Evolutionary conservation across 2,113 vertebrate species (phyloP), one percentile per base, ranked within the genome.

Genomic region (Murina feae): DNA sequence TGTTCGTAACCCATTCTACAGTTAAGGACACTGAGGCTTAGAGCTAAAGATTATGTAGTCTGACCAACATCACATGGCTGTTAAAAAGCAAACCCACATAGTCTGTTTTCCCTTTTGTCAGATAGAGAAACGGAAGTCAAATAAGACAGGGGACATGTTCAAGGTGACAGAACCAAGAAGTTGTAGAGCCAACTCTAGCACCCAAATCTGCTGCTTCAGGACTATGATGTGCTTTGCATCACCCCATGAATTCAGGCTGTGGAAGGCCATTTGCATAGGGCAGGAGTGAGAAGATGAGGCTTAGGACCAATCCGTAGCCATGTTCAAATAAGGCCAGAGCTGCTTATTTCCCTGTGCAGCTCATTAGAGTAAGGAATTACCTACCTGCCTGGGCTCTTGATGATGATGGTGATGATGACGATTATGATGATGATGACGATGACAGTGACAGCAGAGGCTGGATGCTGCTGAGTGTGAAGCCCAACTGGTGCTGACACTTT

Each of bases 241-340:
- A 65, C 42, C 20, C 12, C 21, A 0, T 60, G 23, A 63, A 81
- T 68, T 91, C 39, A 63, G 39, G 66, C 39, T 68, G 10, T 10
- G 39, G 51, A 69, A 68, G 35, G 42, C 89, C 76, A 78, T 90
- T 93, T 94, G 60, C 51, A 63, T 51, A 91, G 72, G 47, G 17
- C 51, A 81, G 63, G 53, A 90, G 12, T 78, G 60, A 91, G 69
- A 95, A 89, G 87, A 94, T 96, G 90, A 89, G 87, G 89, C 44
- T 4, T 82, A 86, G 35, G 25, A 58, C 30, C 47, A 18, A 23
- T 42, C 21, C 18, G 47, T 37, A 92, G 75, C 92, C 76, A 42
- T 60, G 32, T 65, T 86, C 80, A 75, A 49, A 60, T 75, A 78
- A 53, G 72, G 68, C 42, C 35, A 87, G 47, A 97, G 60, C 89